Conservation (phyloP, 1,140 invertebrate species). For the Sarcophaga bullata region DNA sequence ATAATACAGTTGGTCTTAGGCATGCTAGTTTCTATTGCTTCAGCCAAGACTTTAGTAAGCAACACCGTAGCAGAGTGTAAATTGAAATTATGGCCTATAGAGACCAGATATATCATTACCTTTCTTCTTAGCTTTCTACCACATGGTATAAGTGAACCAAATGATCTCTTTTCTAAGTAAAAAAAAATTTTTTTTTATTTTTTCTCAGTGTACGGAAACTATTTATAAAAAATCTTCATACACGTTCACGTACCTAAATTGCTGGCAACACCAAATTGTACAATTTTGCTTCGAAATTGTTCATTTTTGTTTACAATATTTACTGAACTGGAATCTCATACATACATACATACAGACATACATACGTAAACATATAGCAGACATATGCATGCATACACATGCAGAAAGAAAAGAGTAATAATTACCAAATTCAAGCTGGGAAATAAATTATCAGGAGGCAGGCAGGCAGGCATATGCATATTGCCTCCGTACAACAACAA, state of each 20-base stretch:
- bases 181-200: neutral
- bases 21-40: too few relatives aligned
- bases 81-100: too few relatives aligned
- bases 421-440: constrained; percentile 41
- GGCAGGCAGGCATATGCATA: neutral
- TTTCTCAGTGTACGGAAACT: neutral
- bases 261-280: neutral
- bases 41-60: too few relatives aligned
- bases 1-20: too few relatives aligned
- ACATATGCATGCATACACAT: neutral
- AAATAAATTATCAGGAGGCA: constrained; percentile 36
- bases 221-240: neutral
- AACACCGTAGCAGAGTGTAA: too few relatives aligned
- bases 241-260: neutral
- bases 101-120: too few relatives aligned
- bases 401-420: constrained; percentile 35
- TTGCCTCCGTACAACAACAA: constrained; percentile 25
- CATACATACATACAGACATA: neutral
- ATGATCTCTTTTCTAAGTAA: too few relatives aligned
- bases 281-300: constrained; percentile 13
- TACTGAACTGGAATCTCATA: neutral
- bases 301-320: neutral
- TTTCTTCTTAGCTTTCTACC: too few relatives aligned
- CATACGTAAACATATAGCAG: neutral
- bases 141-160: too few relatives aligned